Conservation (phyloP, 2,888 invertebrate genomes). For the Leucania comma region DNA sequence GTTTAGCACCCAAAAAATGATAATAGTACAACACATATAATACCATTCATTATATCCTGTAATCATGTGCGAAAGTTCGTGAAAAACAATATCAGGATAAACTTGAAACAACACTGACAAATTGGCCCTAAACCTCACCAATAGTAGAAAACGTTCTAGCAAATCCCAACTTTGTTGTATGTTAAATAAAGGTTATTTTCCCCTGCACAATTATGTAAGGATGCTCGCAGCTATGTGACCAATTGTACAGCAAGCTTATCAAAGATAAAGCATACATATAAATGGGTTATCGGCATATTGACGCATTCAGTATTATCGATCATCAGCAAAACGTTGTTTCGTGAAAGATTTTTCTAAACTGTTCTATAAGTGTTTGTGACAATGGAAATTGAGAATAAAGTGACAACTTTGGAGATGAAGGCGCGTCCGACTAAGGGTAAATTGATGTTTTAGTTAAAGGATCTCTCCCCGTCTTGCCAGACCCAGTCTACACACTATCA, state of each 20-base stretch:
- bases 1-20: conserved; percentile 6
- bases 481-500: too few species aligned
- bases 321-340: conserved; percentile 40
- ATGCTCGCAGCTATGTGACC: conserved; percentile 24
- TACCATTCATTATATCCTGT: conserved; percentile 14
- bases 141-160: background rate
- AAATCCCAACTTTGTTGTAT: background rate
- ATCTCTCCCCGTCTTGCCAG: too few species aligned
- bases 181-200: background rate
- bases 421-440: conserved; percentile 67
- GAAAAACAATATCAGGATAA: conserved; percentile 39
- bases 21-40: conserved; percentile 12
- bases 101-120: conserved; percentile 22
- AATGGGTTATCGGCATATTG: conserved; percentile 81
- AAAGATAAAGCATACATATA: conserved; percentile 74
- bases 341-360: conserved; percentile 18
- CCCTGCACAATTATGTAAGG: conserved; percentile 9
- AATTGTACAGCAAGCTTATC: conserved; percentile 72
- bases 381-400: conserved; percentile 69
- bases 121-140: conserved; percentile 4
- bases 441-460: background rate
- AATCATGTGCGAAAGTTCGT: conserved; percentile 17
- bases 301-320: conserved; percentile 82
- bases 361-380: conserved; percentile 47
- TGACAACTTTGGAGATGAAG: conserved; percentile 75